These are phyloP conservation scores for Crambe crambe DNA, from an alignment of 37 sponge, comb jelly and placozoan species.

Conservation along the genomic window DNA sequence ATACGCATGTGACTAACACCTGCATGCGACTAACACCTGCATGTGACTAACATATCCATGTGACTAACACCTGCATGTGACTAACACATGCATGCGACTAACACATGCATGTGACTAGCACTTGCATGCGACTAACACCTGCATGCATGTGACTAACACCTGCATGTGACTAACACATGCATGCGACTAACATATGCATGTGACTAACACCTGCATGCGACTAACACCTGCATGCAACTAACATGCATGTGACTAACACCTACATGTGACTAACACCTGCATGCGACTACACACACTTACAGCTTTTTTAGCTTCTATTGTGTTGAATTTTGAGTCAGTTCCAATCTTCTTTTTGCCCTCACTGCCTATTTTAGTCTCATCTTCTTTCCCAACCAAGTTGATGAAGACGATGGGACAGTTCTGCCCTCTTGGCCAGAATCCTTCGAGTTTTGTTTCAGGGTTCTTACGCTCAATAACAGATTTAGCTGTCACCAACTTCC, in stretches of 20 bases:
- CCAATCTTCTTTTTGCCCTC: background rate
- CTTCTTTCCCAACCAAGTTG: constrained; percentile 62
- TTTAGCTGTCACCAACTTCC: constrained; percentile 31
- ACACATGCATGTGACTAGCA: too few relatives aligned
- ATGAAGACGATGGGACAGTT: constrained; percentile 59
- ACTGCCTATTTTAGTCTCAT: background rate
- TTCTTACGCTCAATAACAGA: constrained; percentile 26
- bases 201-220: too few relatives aligned
- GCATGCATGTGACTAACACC: too few relatives aligned
- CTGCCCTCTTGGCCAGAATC: constrained; percentile 45
- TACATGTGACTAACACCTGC: background rate
- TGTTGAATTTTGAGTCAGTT: constrained; percentile 59
- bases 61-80: background rate
- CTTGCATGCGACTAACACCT: too few relatives aligned
- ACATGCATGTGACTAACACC: background rate
- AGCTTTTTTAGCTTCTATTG: constrained; percentile 56
- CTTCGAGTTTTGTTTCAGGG: constrained; percentile 1
- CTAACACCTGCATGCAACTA: too few relatives aligned
- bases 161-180: too few relatives aligned
- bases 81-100: background rate
- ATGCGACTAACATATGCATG: too few relatives aligned
- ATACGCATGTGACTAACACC: too few relatives aligned
- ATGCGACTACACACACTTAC: constrained; percentile 23
- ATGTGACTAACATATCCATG: too few relatives aligned
- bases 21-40: too few relatives aligned